phyloP scores from a whole-genome alignment of 2,797 vertebrate genomes.

The Melanitta fusca region DNA sequence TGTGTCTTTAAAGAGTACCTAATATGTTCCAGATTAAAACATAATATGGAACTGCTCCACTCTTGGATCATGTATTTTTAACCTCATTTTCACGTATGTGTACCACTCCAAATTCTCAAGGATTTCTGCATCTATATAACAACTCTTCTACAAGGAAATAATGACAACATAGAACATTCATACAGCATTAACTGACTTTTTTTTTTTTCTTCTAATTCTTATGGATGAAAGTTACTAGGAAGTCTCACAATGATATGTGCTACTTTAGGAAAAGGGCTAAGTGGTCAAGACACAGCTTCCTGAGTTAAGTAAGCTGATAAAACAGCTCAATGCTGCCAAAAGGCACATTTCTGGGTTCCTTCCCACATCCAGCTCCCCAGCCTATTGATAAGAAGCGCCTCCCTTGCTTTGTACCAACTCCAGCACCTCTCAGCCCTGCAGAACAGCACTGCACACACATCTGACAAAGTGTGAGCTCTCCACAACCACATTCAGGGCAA shows the following conservation, averaged over 20 bases:
- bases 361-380: neutral
- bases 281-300: neutral
- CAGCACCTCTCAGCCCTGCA: neutral
- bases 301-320: conserved; percentile 12
- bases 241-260: neutral
- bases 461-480: neutral
- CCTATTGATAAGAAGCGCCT: neutral
- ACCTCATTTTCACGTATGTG: neutral
- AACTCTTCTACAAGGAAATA: neutral
- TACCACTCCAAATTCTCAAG: neutral
- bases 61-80: neutral
- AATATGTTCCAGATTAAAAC: neutral
- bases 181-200: neutral
- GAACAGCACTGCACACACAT: neutral
- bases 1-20: neutral
- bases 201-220: neutral
- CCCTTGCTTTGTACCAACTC: neutral
- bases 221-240: neutral
- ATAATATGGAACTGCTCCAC: neutral
- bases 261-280: neutral
- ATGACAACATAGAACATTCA: neutral
- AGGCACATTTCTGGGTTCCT: neutral
- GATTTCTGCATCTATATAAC: neutral
- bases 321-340: neutral
- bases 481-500: neutral